Percentiles rank a stretch among this genome's conserved stretches.
Evolutionary conservation across 2,797 vertebrate genomes (phyloP).

Genomic region (Galago senegalensis): DNA sequence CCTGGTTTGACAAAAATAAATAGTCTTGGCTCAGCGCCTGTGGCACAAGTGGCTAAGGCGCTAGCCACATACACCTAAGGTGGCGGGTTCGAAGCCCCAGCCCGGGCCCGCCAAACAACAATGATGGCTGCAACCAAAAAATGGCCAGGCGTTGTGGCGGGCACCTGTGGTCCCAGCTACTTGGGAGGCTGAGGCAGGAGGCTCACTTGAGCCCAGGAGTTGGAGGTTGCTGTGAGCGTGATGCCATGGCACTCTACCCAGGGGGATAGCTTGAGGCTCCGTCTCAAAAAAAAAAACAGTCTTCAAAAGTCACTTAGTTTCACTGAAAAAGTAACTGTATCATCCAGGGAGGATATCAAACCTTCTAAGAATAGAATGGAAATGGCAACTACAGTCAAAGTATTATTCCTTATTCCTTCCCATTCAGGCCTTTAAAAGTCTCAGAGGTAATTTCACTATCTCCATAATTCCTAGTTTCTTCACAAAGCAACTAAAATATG

Average conservation of each 20-base stretch:
- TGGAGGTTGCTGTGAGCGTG: too few relatives aligned
- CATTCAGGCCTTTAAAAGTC: background rate
- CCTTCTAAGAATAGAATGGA: background rate
- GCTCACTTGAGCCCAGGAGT: too few relatives aligned
- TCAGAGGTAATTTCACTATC: background rate
- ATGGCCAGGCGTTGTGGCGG: too few relatives aligned
- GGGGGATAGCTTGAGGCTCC: too few relatives aligned
- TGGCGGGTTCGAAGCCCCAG: too few relatives aligned
- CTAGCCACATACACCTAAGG: too few relatives aligned
- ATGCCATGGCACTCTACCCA: too few relatives aligned
- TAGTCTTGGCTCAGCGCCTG: background rate
- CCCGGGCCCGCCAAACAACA: too few relatives aligned
- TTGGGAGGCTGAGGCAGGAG: too few relatives aligned
- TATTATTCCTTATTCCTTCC: background rate
- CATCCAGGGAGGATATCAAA: background rate
- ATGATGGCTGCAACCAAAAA: too few relatives aligned
- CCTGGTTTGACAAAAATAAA: background rate
- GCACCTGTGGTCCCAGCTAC: too few relatives aligned
- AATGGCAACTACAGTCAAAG: background rate
- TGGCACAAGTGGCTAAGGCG: too few relatives aligned
- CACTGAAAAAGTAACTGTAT: background rate
- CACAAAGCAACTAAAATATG: background rate
- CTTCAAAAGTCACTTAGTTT: constrained; percentile 17
- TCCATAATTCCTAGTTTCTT: background rate
- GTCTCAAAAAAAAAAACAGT: background rate